These are phyloP conservation scores for Sturnus vulgaris DNA, from an alignment of 2,113 vertebrate genomes.

Conservation along the genomic window DNA sequence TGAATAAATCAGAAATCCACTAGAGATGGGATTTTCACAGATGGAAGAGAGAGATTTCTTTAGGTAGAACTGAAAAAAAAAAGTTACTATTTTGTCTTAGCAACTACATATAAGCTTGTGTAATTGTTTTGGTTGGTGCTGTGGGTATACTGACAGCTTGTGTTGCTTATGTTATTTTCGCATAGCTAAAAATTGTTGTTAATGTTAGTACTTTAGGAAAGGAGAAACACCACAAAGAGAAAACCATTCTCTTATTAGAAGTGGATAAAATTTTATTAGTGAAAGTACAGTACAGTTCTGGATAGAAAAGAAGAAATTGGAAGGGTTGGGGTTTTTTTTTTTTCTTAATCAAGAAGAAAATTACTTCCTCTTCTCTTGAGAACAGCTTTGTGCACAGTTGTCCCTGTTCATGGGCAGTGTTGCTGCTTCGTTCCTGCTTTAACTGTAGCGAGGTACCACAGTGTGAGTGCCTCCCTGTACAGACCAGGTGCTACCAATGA, in stretches of 20 bases:
- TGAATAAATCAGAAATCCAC: neutral
- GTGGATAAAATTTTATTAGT: neutral
- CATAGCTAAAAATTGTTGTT: neutral
- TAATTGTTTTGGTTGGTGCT: neutral
- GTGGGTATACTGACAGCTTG: neutral
- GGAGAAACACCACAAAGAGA: neutral
- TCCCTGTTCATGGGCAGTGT: neutral
- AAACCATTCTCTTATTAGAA: neutral
- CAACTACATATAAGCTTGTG: rapidly evolving
- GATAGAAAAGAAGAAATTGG: neutral
- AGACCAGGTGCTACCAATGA: neutral
- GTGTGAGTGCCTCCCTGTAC: rapidly evolving
- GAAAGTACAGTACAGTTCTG: neutral
- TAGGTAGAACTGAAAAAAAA: neutral
- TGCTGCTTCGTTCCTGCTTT: neutral
- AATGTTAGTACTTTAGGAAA: neutral
- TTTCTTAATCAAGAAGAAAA: neutral
- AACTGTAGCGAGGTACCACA: rapidly evolving
- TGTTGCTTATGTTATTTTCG: neutral
- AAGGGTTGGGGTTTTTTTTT: neutral
- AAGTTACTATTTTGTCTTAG: neutral
- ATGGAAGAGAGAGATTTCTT: neutral
- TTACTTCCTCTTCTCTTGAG: neutral
- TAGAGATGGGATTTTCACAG: neutral
- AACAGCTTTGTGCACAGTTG: neutral